A percentile compares a stretch with the other conserved stretches of the same genome.
Conservation (phyloP, 1,140 invertebrate genomes). For the Drosophila santomea region DNA sequence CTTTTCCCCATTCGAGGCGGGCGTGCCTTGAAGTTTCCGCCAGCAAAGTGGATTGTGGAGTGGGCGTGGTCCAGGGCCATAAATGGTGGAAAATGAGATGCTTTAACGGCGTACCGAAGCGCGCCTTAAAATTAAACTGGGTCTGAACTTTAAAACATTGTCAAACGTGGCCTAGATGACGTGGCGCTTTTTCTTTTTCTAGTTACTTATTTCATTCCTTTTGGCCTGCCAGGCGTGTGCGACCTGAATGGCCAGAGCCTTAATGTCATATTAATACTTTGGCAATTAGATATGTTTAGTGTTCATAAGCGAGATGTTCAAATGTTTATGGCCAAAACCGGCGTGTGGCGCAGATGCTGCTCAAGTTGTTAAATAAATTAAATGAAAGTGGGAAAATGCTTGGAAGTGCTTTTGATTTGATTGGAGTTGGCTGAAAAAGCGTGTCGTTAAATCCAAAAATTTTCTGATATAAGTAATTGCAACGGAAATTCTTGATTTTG, state of each 20-base stretch:
- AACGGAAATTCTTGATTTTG: not conserved
- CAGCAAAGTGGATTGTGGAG: constrained; percentile 15
- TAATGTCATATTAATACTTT: constrained; percentile 29
- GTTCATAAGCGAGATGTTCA: constrained; percentile 10
- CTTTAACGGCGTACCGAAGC: constrained; percentile 20
- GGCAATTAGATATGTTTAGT: constrained; percentile 38
- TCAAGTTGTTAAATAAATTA: constrained; percentile 3
- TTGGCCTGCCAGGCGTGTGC: constrained; percentile 6
- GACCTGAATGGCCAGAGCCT: constrained; percentile 28
- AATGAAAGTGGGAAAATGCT: not conserved
- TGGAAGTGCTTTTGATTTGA: not conserved
- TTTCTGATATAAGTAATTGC: not conserved
- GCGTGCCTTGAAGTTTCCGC: constrained; percentile 50
- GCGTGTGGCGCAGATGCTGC: constrained; percentile 1
- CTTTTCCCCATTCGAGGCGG: constrained; percentile 39
- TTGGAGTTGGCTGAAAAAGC: too few relatives aligned
- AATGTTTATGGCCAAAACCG: constrained; percentile 6
- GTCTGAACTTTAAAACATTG: constrained; percentile 36
- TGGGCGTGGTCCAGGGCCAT: constrained; percentile 4
- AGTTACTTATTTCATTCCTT: not conserved
- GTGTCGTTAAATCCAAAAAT: not conserved
- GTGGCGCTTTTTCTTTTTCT: constrained; percentile 9
- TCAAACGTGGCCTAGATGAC: constrained; percentile 40
- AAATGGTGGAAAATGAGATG: constrained; percentile 26
- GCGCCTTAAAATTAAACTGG: constrained; percentile 39